Conservation (phyloP, 2,888 invertebrate species). For the Drosophila anomelani region DNA sequence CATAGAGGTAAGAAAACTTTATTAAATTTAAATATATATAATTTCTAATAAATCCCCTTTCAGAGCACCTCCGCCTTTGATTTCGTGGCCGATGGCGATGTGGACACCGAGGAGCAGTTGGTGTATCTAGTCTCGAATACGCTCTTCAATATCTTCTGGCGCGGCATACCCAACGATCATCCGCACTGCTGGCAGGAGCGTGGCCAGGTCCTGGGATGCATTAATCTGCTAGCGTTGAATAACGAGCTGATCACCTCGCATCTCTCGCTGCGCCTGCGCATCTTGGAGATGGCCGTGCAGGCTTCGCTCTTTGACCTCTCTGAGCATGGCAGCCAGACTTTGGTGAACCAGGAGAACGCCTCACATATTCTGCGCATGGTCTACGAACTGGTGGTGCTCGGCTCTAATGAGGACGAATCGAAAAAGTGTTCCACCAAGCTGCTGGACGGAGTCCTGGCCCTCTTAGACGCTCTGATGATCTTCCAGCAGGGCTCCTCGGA, state of each 20-base stretch:
- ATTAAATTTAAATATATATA: not conserved
- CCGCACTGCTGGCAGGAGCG: conserved; percentile 87
- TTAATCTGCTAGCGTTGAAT: conserved; percentile 86
- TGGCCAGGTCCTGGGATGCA: conserved; percentile 87
- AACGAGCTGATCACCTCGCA: conserved; percentile 86
- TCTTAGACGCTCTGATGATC: conserved; percentile 86
- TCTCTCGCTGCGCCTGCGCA: conserved; percentile 86
- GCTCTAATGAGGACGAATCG: conserved; percentile 85
- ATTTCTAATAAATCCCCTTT: not conserved
- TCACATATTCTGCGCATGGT: conserved; percentile 86
- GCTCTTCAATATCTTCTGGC: conserved; percentile 87
- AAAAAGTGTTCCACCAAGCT: conserved; percentile 86
- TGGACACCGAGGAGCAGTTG: conserved; percentile 86
- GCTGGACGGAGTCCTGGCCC: conserved; percentile 86
- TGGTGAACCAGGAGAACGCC: conserved; percentile 86
- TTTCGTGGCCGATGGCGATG: conserved; percentile 82
- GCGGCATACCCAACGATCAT: conserved; percentile 86
- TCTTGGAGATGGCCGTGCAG: conserved; percentile 87
- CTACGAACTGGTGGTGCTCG: conserved; percentile 86
- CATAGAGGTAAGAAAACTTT: conserved; percentile 62
- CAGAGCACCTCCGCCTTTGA: conserved; percentile 75
- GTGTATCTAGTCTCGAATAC: conserved; percentile 87
- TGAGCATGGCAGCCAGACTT: conserved; percentile 85
- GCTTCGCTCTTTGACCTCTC: conserved; percentile 87
- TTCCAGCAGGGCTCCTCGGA: conserved; percentile 86